Conservation (phyloP, 35 echinoderm and acorn worm genomes). For the Lytechinus variegatus region DNA sequence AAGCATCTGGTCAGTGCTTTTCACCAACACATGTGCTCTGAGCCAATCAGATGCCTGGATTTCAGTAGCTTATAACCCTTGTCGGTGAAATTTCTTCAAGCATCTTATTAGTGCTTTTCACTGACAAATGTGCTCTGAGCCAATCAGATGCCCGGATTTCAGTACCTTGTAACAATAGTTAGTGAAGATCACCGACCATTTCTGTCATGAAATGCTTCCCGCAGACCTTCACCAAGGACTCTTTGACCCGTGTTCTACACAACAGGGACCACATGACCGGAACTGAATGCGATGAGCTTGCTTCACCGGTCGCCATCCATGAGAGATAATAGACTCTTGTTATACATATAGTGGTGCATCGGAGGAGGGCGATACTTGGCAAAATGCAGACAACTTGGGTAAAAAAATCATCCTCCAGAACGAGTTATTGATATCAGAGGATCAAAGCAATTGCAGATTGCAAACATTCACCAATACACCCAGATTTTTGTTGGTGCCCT, state of each 20-base stretch:
- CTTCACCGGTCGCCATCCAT: neutral
- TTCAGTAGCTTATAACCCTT: no score
- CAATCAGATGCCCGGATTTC: no score
- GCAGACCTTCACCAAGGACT: neutral
- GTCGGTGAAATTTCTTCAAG: no score
- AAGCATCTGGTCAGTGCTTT: no score
- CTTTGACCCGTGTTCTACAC: neutral
- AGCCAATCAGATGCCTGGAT: no score
- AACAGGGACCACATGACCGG: neutral
- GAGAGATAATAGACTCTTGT: neutral
- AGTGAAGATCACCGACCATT: no score
- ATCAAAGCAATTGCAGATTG: neutral
- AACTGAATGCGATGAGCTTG: neutral
- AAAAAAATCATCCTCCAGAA: neutral
- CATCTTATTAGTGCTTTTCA: no score
- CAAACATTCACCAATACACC: neutral
- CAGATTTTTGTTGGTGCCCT: neutral
- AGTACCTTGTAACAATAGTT: no score
- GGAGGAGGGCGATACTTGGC: neutral
- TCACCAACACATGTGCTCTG: no score
- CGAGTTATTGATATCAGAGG: neutral
- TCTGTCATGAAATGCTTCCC: neutral
- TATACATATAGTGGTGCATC: neutral
- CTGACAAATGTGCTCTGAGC: no score
- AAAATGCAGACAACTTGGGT: neutral